Evolutionary conservation across 2,888 invertebrate genomes (phyloP).

Genomic region (Lumbricus terrestris): DNA sequence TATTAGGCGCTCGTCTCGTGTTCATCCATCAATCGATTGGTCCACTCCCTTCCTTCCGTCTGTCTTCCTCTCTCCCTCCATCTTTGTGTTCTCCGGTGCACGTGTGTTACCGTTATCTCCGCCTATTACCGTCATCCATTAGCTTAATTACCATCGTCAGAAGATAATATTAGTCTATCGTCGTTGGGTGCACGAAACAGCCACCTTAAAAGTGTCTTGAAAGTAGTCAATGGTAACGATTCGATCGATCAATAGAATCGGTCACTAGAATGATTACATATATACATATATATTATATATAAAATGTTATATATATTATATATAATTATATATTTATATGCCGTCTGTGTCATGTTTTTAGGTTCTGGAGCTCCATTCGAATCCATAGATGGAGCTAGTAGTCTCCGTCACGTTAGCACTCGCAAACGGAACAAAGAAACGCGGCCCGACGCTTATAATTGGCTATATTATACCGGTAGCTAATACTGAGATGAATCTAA

Average conservation of each 20-base stretch:
- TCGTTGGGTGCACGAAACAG: too few species aligned
- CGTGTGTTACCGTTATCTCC: background rate
- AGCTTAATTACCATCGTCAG: too few species aligned
- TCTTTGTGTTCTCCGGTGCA: background rate
- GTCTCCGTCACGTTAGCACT: background rate
- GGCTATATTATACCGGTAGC: too few species aligned
- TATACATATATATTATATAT: too few species aligned
- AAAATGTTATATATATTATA: too few species aligned
- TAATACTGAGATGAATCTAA: background rate
- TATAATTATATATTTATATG: too few species aligned
- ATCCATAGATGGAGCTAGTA: too few species aligned
- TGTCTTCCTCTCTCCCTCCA: background rate
- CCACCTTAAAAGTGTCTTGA: background rate
- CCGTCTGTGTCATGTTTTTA: background rate
- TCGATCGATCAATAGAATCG: too few species aligned
- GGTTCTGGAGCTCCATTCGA: background rate
- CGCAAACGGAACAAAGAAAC: background rate
- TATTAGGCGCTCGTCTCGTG: background rate
- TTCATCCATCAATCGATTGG: background rate
- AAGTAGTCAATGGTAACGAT: background rate
- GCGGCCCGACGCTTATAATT: background rate
- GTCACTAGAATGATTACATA: too few species aligned
- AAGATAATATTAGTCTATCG: too few species aligned
- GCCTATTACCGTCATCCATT: background rate
- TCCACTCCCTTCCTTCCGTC: background rate